Conservation (phyloP, 2,113 vertebrate genomes). For the Coracopsis vasa region DNA sequence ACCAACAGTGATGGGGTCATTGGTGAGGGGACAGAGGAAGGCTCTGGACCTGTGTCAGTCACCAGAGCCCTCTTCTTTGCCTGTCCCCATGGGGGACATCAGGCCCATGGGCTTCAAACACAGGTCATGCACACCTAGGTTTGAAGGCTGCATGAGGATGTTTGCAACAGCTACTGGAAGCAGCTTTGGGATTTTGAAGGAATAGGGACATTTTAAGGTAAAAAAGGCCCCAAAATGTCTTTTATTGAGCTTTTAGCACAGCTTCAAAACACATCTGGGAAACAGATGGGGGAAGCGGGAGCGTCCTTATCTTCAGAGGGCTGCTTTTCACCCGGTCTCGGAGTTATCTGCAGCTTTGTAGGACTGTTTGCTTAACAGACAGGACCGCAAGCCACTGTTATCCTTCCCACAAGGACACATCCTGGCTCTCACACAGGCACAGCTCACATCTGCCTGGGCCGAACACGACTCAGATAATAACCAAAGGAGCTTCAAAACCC, state of each 20-base stretch:
- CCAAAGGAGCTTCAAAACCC: not conserved
- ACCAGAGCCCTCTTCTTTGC: not conserved
- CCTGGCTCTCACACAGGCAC: not conserved
- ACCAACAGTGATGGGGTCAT: not conserved
- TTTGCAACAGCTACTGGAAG: not conserved
- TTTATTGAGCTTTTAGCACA: not conserved
- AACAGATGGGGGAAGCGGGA: not conserved
- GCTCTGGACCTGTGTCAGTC: not conserved
- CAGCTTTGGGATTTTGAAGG: not conserved
- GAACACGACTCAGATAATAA: not conserved
- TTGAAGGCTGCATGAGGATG: not conserved
- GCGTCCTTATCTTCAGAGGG: not conserved
- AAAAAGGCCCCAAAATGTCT: rapidly evolving
- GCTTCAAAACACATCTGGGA: not conserved
- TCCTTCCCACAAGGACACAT: constrained; percentile 25
- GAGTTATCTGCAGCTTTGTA: not conserved
- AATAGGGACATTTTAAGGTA: not conserved
- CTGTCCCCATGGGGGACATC: rapidly evolving
- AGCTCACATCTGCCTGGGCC: not conserved
- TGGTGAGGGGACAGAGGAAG: not conserved
- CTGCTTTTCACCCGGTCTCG: not conserved
- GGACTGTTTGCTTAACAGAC: not conserved
- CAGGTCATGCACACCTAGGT: not conserved
- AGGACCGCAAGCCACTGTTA: not conserved
- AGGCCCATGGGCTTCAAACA: not conserved